A percentile compares a stretch with the other conserved stretches of the same genome.
phyloP scores from a whole-genome alignment of 2,797 vertebrate genomes.

The Urosaurus nigricauda region DNA sequence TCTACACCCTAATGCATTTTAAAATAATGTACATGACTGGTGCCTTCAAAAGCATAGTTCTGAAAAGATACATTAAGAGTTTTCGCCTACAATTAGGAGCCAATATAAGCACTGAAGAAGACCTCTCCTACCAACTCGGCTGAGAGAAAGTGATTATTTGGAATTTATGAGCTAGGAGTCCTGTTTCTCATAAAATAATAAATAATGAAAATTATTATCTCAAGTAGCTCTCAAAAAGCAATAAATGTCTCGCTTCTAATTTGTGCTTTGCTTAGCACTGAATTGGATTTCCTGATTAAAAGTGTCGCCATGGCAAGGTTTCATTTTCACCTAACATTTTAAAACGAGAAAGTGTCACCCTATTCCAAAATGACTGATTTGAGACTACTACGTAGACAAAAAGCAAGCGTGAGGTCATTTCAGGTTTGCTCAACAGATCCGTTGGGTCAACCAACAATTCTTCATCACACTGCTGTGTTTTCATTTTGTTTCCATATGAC shows the following conservation, averaged over 20 bases:
- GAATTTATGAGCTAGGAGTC: slow-evolving; percentile 16
- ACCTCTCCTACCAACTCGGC: not conserved
- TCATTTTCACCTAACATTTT: not conserved
- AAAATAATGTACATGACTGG: not conserved
- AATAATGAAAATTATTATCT: slow-evolving; percentile 14
- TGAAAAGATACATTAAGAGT: not conserved
- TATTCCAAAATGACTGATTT: not conserved
- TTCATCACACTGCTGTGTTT: not conserved
- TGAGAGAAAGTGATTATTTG: slow-evolving; percentile 2
- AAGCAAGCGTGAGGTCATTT: not conserved
- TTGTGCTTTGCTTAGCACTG: not conserved
- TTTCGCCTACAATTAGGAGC: not conserved
- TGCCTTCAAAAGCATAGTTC: not conserved
- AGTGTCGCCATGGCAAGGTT: not conserved
- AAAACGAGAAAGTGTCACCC: not conserved
- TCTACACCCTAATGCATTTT: not conserved
- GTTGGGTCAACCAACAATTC: not conserved
- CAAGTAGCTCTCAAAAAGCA: slow-evolving; percentile 2
- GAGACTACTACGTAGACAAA: not conserved
- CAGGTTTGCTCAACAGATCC: not conserved
- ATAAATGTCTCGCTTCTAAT: slow-evolving; percentile 6
- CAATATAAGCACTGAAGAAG: not conserved
- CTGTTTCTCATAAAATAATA: not conserved
- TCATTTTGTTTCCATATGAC: not conserved
- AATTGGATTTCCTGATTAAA: not conserved